phyloP scores from a whole-genome alignment of 2,888 invertebrate species.

The Dyspetes luteomarginatus region DNA sequence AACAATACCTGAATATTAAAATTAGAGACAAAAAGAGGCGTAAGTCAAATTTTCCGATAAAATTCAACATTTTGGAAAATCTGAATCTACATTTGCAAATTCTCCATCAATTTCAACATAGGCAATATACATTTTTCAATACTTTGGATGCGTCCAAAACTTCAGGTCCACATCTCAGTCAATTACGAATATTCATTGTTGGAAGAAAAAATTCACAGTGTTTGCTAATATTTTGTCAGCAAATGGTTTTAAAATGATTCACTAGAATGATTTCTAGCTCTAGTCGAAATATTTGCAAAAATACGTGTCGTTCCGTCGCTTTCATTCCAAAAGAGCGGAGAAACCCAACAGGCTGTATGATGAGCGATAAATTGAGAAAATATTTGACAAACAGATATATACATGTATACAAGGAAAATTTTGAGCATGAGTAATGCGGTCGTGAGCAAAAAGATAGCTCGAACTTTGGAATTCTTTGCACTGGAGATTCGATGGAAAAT shows the following conservation, averaged over 20 bases:
- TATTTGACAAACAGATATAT: constrained; percentile 50
- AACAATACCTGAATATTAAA: too few species aligned
- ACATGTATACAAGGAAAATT: constrained; percentile 17
- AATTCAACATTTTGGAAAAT: too few species aligned
- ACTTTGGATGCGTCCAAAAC: too few species aligned
- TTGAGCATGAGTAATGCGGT: background rate
- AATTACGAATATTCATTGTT: too few species aligned
- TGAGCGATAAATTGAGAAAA: constrained; percentile 17
- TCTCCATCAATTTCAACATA: too few species aligned
- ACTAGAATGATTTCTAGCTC: background rate
- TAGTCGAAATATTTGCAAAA: constrained; percentile 8
- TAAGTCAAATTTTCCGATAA: too few species aligned
- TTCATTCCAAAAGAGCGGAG: background rate
- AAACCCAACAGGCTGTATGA: background rate
- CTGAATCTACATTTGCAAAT: too few species aligned
- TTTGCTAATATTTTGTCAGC: background rate
- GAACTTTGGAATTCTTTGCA: constrained; percentile 47
- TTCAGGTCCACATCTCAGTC: too few species aligned
- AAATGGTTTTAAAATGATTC: background rate
- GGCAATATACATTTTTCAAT: too few species aligned
- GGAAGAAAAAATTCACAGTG: background rate
- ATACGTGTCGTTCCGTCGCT: background rate
- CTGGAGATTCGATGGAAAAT: constrained; percentile 32
- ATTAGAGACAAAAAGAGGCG: too few species aligned
- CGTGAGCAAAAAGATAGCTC: constrained; percentile 5